Conservation (phyloP, 2,113 vertebrate genomes). For the Cygnus atratus region DNA sequence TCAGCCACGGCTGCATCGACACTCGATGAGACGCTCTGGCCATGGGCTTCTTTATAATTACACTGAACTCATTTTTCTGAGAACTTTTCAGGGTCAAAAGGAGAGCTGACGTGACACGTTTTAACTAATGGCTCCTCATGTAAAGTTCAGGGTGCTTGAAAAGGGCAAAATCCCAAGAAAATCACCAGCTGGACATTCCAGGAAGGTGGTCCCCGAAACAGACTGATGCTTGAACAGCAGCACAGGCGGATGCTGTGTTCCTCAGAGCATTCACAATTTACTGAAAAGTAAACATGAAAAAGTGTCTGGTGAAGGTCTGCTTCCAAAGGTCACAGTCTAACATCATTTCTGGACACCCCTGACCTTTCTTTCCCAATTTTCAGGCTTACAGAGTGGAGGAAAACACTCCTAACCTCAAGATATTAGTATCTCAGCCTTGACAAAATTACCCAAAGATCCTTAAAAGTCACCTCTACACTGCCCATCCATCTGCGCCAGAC, state of each 20-base stretch:
- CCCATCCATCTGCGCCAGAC: not conserved
- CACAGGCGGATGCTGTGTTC: accelerated
- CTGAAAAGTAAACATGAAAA: not conserved
- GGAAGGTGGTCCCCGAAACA: not conserved
- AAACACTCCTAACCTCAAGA: not conserved
- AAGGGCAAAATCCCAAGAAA: not conserved
- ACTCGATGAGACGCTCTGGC: not conserved
- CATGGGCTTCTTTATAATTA: not conserved
- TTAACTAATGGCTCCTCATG: not conserved
- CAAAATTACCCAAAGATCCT: not conserved
- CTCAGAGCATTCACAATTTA: not conserved
- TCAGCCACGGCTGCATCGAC: not conserved
- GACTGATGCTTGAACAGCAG: not conserved
- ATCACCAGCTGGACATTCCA: not conserved
- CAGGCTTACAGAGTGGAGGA: not conserved
- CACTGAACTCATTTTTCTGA: not conserved
- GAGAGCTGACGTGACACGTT: not conserved
- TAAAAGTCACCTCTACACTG: not conserved
- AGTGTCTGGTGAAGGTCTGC: not conserved
- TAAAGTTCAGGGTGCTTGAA: not conserved
- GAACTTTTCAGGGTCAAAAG: not conserved
- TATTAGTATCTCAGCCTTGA: not conserved
- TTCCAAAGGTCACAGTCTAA: not conserved
- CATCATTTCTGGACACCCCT: not conserved
- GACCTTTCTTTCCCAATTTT: not conserved